Base-by-base conservation (phyloP, 2,797 vertebrate genomes). In the Hippoglossus hippoglossus region DNA sequence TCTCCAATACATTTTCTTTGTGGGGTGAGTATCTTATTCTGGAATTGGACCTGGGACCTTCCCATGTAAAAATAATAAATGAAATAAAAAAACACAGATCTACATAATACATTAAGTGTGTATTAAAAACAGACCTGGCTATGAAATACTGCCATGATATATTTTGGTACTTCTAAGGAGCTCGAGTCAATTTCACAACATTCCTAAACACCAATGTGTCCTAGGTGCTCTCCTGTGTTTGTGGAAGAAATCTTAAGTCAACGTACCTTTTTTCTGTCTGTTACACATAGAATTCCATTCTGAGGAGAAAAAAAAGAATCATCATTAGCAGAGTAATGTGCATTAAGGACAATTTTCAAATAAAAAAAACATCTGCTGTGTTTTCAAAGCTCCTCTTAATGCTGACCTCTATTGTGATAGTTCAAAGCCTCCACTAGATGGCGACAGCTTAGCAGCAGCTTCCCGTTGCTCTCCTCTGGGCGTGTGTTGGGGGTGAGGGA, bases 201-300 rank as follows among this genome's bases (percentile, higher is more conserved):
- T 31, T 31, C 8, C 28, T 28, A 39, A 65, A 21, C 31, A 50
- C 5, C 15, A 49, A 7, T 47, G 39, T 18, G 22, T 54, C 50
- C 28, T 3, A 52, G 16, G 21, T 8, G 4, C 4, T 46, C 6
- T 36, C 1, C 15, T 22, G 12, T 15, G 13, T 16, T 41, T 41
- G 39, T 41, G 39, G 3, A 13, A 41, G 39, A 6, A 31, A 11
- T 2, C 19, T n/a, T 19, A 8, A 25, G 15, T 26, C 13, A 9
- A 46, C 91, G 70, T 67, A 96, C 95, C 95, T 94, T 91, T 90
- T 85, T 87, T 93, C 72, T 94, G 95, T 88, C 89, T 92, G 86
- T 91, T 93, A 78, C 90, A 92, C 41, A 90, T 81, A 53, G 77
- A 80, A 50, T 92, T 94, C 95, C 95, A 96, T 80, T 96, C 95